Base-by-base conservation (phyloP, 2,113 vertebrate species). In the Salvelinus fontinalis region DNA sequence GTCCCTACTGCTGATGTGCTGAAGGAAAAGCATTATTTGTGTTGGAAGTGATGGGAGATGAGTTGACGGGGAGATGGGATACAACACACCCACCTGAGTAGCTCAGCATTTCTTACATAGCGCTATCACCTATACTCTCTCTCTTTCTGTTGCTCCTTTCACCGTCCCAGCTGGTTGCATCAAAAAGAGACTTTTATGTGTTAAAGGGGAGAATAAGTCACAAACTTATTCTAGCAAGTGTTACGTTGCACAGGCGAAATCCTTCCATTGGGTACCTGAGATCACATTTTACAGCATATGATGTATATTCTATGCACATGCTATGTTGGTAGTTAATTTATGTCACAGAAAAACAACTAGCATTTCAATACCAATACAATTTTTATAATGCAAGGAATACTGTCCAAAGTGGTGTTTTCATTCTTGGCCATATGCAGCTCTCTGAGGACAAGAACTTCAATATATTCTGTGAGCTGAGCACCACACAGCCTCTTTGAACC, bases 1-100 rank as follows among this genome's bases (percentile, higher is more conserved):
- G 77, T 73, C 77, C 77, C 85, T 57, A 71, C 73, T 62, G 81
- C 81, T 75, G 80, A 77, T 86, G 85, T 76, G 86, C 73, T 66
- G 27, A 54, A 85, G 83, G 83, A 81, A 80, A 80, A 85, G 83
- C 84, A 79, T 87, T 86, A 90, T 90, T 90, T 86, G 84, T 80
- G 87, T 88, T 67, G 81, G 79, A 86, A 83, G 83, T 75, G 85
- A 87, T 81, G 89, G 83, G 57, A 31, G 39, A 44, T 44, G 39
- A 8, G 39, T 39, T 39, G 85, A 87, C 79, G 89, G 83, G 57
- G 24, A 78, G 86, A 84, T 81, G 79, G 82, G 84, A 89, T 85
- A 74, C 80, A 83, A 74, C 77, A 79, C 77, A 70, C 82, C 78
- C 48, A 70, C 34, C 59, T 29, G 39, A 71, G 31, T 7, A 12